phyloP scores from a whole-genome alignment of 2,797 vertebrate species.

The Peromyscus melanophrys region DNA sequence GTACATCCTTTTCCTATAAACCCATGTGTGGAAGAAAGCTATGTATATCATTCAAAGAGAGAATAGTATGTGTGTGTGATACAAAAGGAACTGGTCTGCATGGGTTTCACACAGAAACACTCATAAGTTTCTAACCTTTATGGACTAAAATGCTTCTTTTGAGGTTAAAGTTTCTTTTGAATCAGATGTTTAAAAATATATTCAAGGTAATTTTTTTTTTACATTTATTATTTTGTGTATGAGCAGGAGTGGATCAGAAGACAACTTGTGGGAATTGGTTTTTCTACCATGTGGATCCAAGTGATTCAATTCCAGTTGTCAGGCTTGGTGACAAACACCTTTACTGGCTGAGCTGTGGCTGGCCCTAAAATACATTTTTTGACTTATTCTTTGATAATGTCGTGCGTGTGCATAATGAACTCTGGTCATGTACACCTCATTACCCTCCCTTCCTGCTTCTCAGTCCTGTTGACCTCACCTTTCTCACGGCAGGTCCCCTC shows the following conservation, averaged over 20 bases:
- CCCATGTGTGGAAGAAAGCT: background rate
- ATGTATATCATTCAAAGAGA: background rate
- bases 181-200: background rate
- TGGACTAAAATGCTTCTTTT: background rate
- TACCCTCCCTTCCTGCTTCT: background rate
- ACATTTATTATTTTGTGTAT: background rate
- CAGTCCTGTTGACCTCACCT: background rate
- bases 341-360: background rate
- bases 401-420: background rate
- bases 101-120: background rate
- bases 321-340: background rate
- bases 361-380: background rate
- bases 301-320: background rate
- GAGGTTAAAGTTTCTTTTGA: constrained; percentile 46
- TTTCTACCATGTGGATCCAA: background rate
- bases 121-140: background rate
- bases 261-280: background rate
- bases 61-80: background rate
- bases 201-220: background rate
- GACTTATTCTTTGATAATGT: background rate
- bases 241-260: background rate
- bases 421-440: background rate
- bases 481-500: background rate
- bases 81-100: background rate
- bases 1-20: background rate